Evolutionary conservation across 2,888 invertebrate genomes (phyloP).

Genomic region (Drosophila pullipes): DNA sequence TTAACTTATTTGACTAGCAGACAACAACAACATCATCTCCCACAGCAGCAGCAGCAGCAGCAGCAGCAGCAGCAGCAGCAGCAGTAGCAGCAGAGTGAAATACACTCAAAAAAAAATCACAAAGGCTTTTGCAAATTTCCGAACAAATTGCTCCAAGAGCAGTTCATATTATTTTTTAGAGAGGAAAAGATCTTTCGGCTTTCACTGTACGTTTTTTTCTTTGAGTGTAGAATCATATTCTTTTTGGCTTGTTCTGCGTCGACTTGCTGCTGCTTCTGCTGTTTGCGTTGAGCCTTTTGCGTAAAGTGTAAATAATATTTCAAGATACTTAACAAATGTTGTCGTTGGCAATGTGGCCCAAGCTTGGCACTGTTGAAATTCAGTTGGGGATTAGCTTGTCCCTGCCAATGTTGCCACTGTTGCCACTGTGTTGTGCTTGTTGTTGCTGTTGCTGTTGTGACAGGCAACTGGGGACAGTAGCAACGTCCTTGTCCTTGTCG

Average conservation of each 20-base stretch:
- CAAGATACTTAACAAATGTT: conserved; percentile 78
- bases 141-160: neutral
- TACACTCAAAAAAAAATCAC: neutral
- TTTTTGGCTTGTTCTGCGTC: conserved; percentile 7
- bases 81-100: neutral
- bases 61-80: neutral
- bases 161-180: neutral
- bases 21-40: conserved; percentile 11
- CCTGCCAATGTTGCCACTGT: conserved; percentile 17
- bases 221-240: conserved; percentile 21
- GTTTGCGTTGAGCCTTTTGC: conserved; percentile 71
- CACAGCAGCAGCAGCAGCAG: neutral
- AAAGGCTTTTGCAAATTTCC: neutral
- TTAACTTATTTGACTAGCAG: conserved; percentile 70
- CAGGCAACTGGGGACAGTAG: conserved; percentile 33
- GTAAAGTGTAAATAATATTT: conserved; percentile 78
- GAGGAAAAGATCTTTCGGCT: neutral
- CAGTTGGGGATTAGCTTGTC: conserved; percentile 69
- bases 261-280: conserved; percentile 31
- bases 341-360: conserved; percentile 51
- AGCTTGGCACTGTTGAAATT: conserved; percentile 49
- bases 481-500: conserved; percentile 58
- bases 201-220: neutral
- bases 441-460: conserved; percentile 31
- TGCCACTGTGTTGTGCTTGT: conserved; percentile 21